Conservation (phyloP, 2,113 vertebrate species). For the Eclectus roratus region DNA sequence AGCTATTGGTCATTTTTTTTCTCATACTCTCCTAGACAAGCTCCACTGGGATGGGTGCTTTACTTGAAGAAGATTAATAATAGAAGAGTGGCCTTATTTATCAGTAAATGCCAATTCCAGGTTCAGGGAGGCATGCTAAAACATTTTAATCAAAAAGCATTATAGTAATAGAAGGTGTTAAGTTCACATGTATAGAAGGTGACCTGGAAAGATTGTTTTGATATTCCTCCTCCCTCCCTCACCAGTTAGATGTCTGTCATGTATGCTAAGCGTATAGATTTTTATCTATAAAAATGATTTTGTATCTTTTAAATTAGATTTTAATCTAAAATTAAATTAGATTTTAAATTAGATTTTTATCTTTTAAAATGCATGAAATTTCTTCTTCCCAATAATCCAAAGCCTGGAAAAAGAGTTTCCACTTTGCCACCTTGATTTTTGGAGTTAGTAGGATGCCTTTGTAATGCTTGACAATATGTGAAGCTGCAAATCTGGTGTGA, state of each 20-base stretch:
- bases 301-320: not conserved
- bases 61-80: not conserved
- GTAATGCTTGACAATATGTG: not conserved
- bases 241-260: not conserved
- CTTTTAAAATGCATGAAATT: not conserved
- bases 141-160: not conserved
- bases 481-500: not conserved
- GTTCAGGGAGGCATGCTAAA: not conserved
- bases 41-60: not conserved
- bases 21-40: not conserved
- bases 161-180: not conserved
- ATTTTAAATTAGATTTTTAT: not conserved
- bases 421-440: not conserved
- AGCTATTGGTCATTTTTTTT: not conserved
- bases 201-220: not conserved
- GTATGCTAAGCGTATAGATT: not conserved
- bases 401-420: not conserved
- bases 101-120: not conserved
- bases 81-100: not conserved
- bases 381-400: not conserved
- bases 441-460: not conserved
- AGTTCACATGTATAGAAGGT: not conserved
- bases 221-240: rapidly evolving
- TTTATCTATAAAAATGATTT: not conserved
- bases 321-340: not conserved